Conservation (phyloP, 2,797 vertebrate genomes). For the Sardinella longiceps region DNA sequence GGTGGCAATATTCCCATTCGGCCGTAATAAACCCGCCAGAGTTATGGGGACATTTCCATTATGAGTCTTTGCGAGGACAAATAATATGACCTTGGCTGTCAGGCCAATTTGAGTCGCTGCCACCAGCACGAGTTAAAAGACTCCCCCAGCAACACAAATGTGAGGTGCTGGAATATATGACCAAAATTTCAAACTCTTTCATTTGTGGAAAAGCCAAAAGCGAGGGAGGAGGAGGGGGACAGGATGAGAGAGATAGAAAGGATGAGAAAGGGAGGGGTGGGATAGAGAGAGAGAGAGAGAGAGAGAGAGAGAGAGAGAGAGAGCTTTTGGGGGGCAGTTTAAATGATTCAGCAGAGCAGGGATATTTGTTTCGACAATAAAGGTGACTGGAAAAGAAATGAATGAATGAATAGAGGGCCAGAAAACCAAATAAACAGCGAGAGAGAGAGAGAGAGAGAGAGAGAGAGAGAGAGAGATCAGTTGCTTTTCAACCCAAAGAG, state of each 20-base stretch:
- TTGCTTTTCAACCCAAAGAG: background rate
- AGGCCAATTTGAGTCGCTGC: slow-evolving; percentile 45
- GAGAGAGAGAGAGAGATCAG: slow-evolving; percentile 10
- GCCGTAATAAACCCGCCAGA: slow-evolving; percentile 42
- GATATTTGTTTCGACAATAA: background rate
- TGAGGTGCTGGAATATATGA: slow-evolving; percentile 28
- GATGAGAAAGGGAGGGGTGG: background rate
- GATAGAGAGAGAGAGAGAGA: background rate
- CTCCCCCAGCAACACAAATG: slow-evolving; percentile 47
- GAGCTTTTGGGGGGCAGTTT: background rate
- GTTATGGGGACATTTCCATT: slow-evolving; percentile 51
- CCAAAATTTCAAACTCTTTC: slow-evolving; percentile 32
- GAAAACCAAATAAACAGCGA: background rate
- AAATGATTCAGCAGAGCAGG: background rate
- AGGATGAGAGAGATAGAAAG: background rate
- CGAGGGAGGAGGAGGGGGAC: background rate
- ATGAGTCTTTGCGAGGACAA: slow-evolving; percentile 34
- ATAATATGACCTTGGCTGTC: slow-evolving; percentile 53
- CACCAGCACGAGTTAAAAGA: slow-evolving; percentile 23
- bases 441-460: background rate
- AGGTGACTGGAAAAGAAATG: slow-evolving; percentile 16
- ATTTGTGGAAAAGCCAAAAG: slow-evolving; percentile 35
- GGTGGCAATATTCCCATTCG: slow-evolving; percentile 43
- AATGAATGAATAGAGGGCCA: background rate
- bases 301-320: background rate